phyloP scores from a whole-genome alignment of 2,888 invertebrate species.

The Sminthurinus aureus region DNA sequence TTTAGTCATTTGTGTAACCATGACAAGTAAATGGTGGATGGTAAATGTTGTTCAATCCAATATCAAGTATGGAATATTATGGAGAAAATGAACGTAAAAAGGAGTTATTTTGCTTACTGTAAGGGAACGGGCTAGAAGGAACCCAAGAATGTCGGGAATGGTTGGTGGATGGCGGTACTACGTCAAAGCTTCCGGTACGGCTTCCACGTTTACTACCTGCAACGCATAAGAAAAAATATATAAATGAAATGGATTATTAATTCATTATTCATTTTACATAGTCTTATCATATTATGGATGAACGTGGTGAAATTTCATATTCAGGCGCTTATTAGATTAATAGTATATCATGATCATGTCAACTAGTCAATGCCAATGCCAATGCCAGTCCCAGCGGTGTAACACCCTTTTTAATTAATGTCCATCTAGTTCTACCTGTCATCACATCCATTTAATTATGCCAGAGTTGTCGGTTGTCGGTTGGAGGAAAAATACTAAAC shows the following conservation, averaged over 20 bases:
- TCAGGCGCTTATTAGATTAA: neutral
- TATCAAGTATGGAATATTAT: no score
- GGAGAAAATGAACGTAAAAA: no score
- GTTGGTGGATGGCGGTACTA: constrained; percentile 58
- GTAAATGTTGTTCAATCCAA: no score
- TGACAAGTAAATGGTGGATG: no score
- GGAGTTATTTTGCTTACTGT: constrained; percentile 49
- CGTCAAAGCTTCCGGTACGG: constrained; percentile 58
- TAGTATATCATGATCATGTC: neutral
- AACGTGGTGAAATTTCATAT: neutral
- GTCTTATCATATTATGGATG: neutral
- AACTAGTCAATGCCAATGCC: neutral
- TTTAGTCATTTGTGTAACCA: no score
- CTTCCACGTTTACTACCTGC: constrained; percentile 60
- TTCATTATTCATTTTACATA: neutral
- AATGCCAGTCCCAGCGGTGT: neutral
- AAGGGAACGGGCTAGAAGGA: constrained; percentile 58
- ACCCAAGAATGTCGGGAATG: constrained; percentile 60
- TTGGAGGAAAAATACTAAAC: neutral
- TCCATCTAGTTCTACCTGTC: neutral
- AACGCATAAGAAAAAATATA: constrained; percentile 20
- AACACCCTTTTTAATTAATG: neutral
- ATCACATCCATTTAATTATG: neutral
- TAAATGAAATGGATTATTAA: neutral
- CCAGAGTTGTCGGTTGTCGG: no score